Evolutionary conservation across 1,140 invertebrate genomes (phyloP).

Genomic region (Sminthurides bifidus): DNA sequence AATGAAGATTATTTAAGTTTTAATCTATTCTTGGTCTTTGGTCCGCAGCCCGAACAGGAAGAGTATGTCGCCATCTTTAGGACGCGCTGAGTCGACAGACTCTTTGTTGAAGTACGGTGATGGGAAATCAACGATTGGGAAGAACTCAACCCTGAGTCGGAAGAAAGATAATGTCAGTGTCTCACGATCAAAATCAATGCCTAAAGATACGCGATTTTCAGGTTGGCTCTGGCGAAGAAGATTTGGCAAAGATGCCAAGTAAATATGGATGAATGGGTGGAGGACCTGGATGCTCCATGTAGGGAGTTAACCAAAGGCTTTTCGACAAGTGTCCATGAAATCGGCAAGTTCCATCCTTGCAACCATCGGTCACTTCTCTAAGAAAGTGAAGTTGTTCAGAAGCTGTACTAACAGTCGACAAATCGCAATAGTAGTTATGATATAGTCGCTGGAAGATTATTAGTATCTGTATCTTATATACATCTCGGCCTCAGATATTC

Average conservation of each 20-base stretch:
- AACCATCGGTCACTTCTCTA: not conserved
- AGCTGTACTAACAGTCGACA: no score
- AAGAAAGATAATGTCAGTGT: constrained; percentile 20
- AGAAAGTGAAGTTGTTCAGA: not conserved
- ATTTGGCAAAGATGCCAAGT: constrained; percentile 3
- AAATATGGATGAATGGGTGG: no score
- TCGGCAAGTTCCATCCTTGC: not conserved
- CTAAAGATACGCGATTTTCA: constrained; percentile 33
- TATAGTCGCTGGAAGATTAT: no score
- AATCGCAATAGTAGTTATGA: no score
- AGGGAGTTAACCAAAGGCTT: no score
- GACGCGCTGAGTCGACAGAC: constrained; percentile 10
- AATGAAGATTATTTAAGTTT: no score
- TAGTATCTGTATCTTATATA: no score
- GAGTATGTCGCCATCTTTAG: constrained; percentile 7
- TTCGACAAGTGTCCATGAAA: no score
- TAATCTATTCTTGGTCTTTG: no score
- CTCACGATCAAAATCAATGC: constrained; percentile 34
- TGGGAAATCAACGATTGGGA: constrained; percentile 1
- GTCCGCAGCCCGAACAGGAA: constrained; percentile 14
- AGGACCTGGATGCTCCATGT: no score
- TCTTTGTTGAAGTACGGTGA: constrained; percentile 15
- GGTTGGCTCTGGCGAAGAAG: constrained; percentile 32
- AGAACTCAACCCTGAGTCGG: constrained; percentile 5
- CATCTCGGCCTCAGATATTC: no score